These are phyloP conservation scores for Varanus komodoensis DNA, from an alignment of 2,113 vertebrate genomes.

Conservation along the genomic window DNA sequence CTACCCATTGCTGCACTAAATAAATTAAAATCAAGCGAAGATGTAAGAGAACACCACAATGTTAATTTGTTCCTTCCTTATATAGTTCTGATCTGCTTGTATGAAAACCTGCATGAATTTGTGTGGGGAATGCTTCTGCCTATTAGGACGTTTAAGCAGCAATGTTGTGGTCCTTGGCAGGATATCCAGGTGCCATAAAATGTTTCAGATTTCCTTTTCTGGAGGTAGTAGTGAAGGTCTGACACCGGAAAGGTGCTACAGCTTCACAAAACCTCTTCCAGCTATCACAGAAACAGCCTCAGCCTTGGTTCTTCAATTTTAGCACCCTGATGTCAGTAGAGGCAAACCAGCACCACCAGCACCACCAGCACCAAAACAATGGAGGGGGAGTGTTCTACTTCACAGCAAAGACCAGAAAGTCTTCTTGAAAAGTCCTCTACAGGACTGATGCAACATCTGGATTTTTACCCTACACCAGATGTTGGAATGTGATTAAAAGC, in stretches of 20 bases:
- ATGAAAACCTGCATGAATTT: not conserved
- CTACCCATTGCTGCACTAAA: not conserved
- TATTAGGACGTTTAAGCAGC: not conserved
- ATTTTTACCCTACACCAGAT: not conserved
- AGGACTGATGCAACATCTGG: not conserved
- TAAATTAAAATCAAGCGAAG: not conserved
- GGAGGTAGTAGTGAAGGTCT: no score
- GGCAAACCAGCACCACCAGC: not conserved
- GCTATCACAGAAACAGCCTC: no score
- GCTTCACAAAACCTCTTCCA: no score
- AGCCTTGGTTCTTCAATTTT: no score
- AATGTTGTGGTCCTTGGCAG: no score
- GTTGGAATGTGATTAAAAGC: not conserved
- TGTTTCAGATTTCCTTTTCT: no score
- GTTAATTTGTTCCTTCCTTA: not conserved
- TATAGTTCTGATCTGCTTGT: not conserved
- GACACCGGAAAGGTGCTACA: no score
- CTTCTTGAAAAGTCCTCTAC: not conserved
- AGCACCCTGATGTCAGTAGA: not conserved
- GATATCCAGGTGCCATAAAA: no score
- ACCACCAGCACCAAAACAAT: no score
- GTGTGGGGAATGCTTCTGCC: not conserved
- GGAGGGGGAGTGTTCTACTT: no score
- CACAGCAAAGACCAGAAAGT: no score
- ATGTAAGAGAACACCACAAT: not conserved